Evolutionary conservation across 2,888 invertebrate genomes (phyloP).

Genomic region (Thyatira batis): DNA sequence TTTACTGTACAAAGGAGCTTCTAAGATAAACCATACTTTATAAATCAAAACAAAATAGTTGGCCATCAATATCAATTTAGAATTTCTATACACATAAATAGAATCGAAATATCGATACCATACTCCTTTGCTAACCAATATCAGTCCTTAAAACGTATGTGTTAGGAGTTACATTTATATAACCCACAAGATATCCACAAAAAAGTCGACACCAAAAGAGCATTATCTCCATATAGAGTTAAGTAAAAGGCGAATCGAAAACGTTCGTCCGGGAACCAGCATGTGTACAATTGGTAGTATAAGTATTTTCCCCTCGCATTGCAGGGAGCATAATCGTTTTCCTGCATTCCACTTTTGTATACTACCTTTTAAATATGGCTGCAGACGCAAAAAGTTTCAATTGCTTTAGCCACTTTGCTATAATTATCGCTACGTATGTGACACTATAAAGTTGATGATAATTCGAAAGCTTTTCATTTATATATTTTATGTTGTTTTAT

Average conservation of each 20-base stretch:
- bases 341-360: conserved; percentile 51
- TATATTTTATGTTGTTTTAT: not conserved
- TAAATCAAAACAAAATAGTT: not conserved
- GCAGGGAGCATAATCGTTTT: conserved; percentile 60
- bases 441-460: conserved; percentile 26
- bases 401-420: conserved; percentile 52
- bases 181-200: not conserved
- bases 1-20: too few relatives aligned
- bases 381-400: conserved; percentile 63
- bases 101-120: not conserved
- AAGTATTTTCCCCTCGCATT: conserved; percentile 48
- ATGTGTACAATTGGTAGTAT: conserved; percentile 69
- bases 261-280: conserved; percentile 53
- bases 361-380: conserved; percentile 50
- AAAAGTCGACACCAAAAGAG: conserved; percentile 58
- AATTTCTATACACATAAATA: not conserved
- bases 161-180: not conserved
- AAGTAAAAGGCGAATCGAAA: conserved; percentile 50
- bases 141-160: not conserved
- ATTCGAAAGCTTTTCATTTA: conserved; percentile 3
- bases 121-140: not conserved
- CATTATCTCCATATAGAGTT: conserved; percentile 55
- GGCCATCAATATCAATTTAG: not conserved
- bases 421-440: conserved; percentile 42
- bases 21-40: too few relatives aligned